Percentiles rank a stretch among this genome's conserved stretches.
phyloP scores from a whole-genome alignment of 2,888 invertebrate species.

The Dilophus febrilis region DNA sequence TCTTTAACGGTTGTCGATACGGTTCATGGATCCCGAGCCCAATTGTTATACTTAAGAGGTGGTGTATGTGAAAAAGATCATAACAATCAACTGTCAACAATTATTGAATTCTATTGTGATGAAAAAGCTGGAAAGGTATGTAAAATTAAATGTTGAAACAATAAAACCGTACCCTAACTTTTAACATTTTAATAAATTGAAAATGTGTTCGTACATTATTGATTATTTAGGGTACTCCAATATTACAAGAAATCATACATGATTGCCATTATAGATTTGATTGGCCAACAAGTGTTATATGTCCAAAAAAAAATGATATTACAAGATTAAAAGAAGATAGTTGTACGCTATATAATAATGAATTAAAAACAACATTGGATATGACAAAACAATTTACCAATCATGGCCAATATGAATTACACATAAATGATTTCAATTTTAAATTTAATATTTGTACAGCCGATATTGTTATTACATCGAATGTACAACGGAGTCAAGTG shows the following conservation, averaged over 20 bases:
- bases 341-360: slow-evolving; percentile 26
- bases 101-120: slow-evolving; percentile 24
- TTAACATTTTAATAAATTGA: too few relatives aligned
- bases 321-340: slow-evolving; percentile 20
- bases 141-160: not conserved
- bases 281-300: slow-evolving; percentile 29
- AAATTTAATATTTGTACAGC: too few relatives aligned
- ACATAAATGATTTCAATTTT: too few relatives aligned
- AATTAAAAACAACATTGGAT: slow-evolving; percentile 19
- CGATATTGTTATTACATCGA: too few relatives aligned
- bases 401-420: too few relatives aligned
- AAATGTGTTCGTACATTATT: too few relatives aligned
- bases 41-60: slow-evolving; percentile 22
- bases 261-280: slow-evolving; percentile 26
- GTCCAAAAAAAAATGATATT: slow-evolving; percentile 19
- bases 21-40: slow-evolving; percentile 15
- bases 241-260: slow-evolving; percentile 20
- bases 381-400: too few relatives aligned
- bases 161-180: too few relatives aligned
- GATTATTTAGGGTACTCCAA: slow-evolving; percentile 21
- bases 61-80: slow-evolving; percentile 21
- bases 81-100: slow-evolving; percentile 18
- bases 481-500: too few relatives aligned
- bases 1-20: slow-evolving; percentile 18
- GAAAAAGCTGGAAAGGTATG: slow-evolving; percentile 24